A percentile compares a stretch with the other conserved stretches of the same genome.
Evolutionary conservation across 2,888 invertebrate genomes (phyloP).

Genomic region (Ditula angustiorana): DNA sequence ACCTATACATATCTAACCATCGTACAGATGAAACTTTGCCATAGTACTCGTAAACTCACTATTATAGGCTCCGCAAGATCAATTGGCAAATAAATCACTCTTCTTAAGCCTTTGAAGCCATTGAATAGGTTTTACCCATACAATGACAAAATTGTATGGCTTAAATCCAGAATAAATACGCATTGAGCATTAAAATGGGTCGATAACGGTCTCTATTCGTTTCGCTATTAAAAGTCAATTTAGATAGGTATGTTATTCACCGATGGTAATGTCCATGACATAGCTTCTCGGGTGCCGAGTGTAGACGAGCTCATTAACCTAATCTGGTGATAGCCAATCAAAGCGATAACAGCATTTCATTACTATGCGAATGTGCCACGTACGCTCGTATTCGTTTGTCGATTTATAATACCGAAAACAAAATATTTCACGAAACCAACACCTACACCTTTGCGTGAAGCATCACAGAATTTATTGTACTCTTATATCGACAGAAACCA

Average conservation of each 20-base stretch:
- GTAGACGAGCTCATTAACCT: constrained; percentile 9
- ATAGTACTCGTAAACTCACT: too few relatives aligned
- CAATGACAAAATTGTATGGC: background rate
- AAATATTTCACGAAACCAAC: background rate
- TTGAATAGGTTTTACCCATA: too few relatives aligned
- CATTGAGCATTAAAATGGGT: background rate
- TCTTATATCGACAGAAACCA: too few relatives aligned
- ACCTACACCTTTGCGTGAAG: background rate
- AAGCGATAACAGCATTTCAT: background rate
- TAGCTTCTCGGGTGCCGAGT: background rate
- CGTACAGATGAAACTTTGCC: too few relatives aligned
- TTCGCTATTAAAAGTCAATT: constrained; percentile 3
- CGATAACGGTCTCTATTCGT: background rate
- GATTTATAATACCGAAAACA: background rate
- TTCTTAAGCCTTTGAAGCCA: too few relatives aligned
- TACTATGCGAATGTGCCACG: constrained; percentile 5
- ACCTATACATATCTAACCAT: background rate
- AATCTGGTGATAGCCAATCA: constrained; percentile 13
- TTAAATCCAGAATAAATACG: background rate
- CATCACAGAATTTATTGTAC: too few relatives aligned
- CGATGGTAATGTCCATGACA: constrained; percentile 1
- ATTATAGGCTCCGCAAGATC: too few relatives aligned
- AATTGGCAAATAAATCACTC: too few relatives aligned
- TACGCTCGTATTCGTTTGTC: background rate
- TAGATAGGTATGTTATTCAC: background rate